Evolutionary conservation across 2,113 vertebrate species (phyloP).

Genomic region (Pelecanus crispus): DNA sequence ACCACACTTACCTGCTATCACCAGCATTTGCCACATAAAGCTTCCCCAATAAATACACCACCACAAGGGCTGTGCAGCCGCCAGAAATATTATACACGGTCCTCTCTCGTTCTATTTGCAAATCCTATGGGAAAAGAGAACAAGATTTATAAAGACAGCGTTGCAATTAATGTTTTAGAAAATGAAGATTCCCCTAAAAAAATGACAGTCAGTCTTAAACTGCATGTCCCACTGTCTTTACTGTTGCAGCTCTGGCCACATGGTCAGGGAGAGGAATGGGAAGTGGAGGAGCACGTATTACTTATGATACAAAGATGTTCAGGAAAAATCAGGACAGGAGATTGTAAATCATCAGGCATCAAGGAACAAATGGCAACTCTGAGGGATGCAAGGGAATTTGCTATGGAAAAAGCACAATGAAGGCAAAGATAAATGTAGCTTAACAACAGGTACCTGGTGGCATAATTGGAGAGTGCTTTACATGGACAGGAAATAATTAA

Average conservation of each 20-base stretch:
- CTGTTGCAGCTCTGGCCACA: background rate
- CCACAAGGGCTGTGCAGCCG: slow-evolving; percentile 90
- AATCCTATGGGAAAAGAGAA: slow-evolving; percentile 75
- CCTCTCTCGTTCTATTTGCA: slow-evolving; percentile 90
- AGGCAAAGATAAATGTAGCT: slow-evolving; percentile 26
- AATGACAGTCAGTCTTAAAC: too few relatives aligned
- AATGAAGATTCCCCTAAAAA: background rate
- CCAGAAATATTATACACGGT: slow-evolving; percentile 85
- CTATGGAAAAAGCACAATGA: background rate
- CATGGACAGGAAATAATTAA: slow-evolving; percentile 12
- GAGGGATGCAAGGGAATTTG: background rate
- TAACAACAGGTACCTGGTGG: background rate
- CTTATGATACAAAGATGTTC: background rate
- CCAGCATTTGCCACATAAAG: slow-evolving; percentile 94
- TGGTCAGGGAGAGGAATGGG: background rate
- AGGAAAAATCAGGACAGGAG: background rate
- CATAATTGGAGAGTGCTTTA: slow-evolving; percentile 17
- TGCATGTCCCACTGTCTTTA: background rate
- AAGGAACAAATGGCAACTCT: background rate
- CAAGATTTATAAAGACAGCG: background rate
- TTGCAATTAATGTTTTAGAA: background rate
- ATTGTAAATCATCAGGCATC: background rate
- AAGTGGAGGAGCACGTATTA: background rate
- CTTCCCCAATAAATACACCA: slow-evolving; percentile 89
- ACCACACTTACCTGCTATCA: slow-evolving; percentile 83